Conservation (phyloP, 2,797 vertebrate species). For the Alouatta caraya region DNA sequence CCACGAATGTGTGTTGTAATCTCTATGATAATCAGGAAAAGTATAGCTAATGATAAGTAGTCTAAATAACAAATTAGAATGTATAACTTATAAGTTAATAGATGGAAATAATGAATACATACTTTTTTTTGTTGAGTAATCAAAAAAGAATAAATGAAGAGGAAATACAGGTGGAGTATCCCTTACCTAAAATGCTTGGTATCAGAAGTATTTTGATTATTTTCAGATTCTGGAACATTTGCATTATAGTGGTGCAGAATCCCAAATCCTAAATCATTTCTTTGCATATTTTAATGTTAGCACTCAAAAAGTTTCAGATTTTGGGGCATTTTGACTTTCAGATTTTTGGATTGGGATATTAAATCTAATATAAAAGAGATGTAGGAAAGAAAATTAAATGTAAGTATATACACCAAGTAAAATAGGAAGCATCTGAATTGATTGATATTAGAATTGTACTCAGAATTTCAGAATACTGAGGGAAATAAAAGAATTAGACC, state of each 20-base stretch:
- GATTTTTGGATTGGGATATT: background rate
- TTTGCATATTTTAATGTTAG: background rate
- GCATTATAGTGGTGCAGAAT: background rate
- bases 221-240: background rate
- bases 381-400: background rate
- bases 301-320: background rate
- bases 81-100: background rate
- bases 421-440: background rate
- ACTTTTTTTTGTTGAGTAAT: background rate
- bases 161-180: background rate
- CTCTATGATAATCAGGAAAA: background rate
- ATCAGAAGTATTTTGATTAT: background rate
- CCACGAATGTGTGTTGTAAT: background rate
- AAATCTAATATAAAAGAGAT: background rate
- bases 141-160: background rate
- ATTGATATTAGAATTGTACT: background rate
- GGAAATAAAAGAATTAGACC: background rate
- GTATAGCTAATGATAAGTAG: background rate
- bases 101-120: background rate
- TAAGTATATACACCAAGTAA: background rate
- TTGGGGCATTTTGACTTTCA: background rate
- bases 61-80: background rate
- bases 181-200: background rate
- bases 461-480: background rate
- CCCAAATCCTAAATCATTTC: background rate